Evolutionary conservation across 2,797 vertebrate species (phyloP).

Genomic region (Propithecus deckenii): DNA sequence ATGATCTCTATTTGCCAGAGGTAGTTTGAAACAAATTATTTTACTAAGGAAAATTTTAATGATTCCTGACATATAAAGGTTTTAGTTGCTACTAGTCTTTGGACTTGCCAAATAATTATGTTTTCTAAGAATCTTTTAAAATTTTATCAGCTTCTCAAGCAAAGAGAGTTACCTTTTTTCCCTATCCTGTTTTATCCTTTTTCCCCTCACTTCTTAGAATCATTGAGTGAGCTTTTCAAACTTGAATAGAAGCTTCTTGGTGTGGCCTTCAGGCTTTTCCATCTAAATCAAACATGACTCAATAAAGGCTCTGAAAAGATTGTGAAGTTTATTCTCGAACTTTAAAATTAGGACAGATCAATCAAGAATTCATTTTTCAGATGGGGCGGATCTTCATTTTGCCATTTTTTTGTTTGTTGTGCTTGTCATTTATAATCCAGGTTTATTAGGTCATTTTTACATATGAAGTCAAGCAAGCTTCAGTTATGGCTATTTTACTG

Average conservation of each 20-base stretch:
- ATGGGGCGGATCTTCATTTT: background rate
- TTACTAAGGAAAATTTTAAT: slow-evolving; percentile 42
- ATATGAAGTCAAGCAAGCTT: background rate
- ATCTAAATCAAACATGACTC: background rate
- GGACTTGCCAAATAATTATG: background rate
- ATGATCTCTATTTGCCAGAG: background rate
- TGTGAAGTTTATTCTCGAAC: background rate
- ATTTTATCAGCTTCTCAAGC: slow-evolving; percentile 35
- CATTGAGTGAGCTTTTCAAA: background rate
- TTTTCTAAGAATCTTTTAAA: slow-evolving; percentile 7
- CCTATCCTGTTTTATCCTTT: background rate
- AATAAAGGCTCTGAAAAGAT: slow-evolving; percentile 2
- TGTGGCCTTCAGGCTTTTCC: background rate
- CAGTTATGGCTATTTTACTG: background rate
- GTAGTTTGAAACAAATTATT: slow-evolving; percentile 37
- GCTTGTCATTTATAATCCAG: background rate
- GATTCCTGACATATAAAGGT: background rate
- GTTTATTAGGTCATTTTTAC: slow-evolving; percentile 45
- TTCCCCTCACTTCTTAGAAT: background rate
- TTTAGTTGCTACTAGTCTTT: background rate
- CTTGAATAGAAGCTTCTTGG: background rate
- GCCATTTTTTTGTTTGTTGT: background rate
- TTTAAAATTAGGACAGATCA: slow-evolving; percentile 41
- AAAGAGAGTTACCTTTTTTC: background rate
- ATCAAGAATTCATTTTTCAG: background rate